These are phyloP conservation scores for Cephus nigrinus DNA, from an alignment of 2,888 invertebrate genomes.

Conservation along the genomic window DNA sequence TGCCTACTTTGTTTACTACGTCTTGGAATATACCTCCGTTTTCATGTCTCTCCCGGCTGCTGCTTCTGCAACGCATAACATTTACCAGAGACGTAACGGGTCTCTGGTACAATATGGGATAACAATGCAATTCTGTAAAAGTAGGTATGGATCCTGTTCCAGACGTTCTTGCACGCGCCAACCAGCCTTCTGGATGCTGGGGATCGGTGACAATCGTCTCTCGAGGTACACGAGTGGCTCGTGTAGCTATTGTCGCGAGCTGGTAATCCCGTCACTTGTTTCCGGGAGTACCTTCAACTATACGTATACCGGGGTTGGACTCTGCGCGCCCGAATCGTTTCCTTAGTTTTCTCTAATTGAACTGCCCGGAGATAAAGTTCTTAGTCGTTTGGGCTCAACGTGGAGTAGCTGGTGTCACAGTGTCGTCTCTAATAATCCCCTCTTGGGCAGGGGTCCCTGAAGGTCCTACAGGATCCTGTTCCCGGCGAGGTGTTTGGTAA, in stretches of 20 bases:
- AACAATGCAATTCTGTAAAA: not conserved
- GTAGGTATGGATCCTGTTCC: not conserved
- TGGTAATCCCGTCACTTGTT: conserved; percentile 29
- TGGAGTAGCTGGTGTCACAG: not conserved
- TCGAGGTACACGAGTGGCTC: not conserved
- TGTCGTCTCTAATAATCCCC: conserved; percentile 2
- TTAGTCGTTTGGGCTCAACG: conserved; percentile 6
- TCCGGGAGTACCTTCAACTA: conserved; percentile 17
- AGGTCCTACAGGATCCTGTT: not conserved
- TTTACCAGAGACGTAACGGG: not conserved
- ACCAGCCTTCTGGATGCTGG: not conserved
- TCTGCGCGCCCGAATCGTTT: conserved; percentile 28
- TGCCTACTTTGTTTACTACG: not conserved
- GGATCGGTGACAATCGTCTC: not conserved
- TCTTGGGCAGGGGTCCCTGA: not conserved
- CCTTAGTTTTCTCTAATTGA: conserved; percentile 48
- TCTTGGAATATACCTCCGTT: not conserved
- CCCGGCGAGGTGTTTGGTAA: conserved; percentile 1
- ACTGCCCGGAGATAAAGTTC: conserved; percentile 31
- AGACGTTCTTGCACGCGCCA: not conserved
- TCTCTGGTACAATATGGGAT: not conserved
- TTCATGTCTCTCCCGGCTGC: not conserved
- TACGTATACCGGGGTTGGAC: not conserved
- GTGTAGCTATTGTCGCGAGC: conserved; percentile 29
- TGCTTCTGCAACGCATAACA: not conserved